Evolutionary conservation across 2,797 vertebrate species (phyloP), one percentile per base, ranked within the genome.

Genomic region (Falco berigora): DNA sequence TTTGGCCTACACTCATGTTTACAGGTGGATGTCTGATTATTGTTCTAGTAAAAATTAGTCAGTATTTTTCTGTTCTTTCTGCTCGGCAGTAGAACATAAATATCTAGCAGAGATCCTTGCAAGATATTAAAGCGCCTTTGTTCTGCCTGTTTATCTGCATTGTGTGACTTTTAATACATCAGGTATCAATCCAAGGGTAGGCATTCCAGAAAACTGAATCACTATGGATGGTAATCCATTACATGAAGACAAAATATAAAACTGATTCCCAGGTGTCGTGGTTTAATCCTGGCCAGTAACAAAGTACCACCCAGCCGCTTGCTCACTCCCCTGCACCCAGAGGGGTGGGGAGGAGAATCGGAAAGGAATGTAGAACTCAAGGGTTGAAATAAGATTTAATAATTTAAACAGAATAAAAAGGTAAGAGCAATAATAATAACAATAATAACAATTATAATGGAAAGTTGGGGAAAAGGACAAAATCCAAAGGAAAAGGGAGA

Each of bases 1-100:
- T 98, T 80, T 98, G 98, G 98, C 98, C 98, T 61, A 98, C 97
- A 4, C 97, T 98, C 49, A 93, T 98, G 96, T 94, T 98, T 69
- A 97, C 90, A 2, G 97, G 98, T 1, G 98, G 98, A 55, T 97
- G 98, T 84, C 93, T 98, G 38, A 91, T 98, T 38, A 97, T 98
- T 4, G 82, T 95, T 82, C 96, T 98, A 94, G 98, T 98, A 59
- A 98, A 98, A 96, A 88, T 98, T 55, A 98, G 97, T 92, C 98
- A 98, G 79, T 98, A 97, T 21, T 62, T 98, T 72, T 98, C 98
- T 32, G 96, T 98, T 86, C 93, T 98, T 89, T 97, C 97, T 4
- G 98, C 97, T 63, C 89, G 97, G 96, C 97, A 96, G 74, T 97
- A 97, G 74, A 82, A 72, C 93, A 72, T 27, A 90, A 47, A 12